phyloP scores from a whole-genome alignment of 2,113 vertebrate species.

The Myrmecobius fasciatus region DNA sequence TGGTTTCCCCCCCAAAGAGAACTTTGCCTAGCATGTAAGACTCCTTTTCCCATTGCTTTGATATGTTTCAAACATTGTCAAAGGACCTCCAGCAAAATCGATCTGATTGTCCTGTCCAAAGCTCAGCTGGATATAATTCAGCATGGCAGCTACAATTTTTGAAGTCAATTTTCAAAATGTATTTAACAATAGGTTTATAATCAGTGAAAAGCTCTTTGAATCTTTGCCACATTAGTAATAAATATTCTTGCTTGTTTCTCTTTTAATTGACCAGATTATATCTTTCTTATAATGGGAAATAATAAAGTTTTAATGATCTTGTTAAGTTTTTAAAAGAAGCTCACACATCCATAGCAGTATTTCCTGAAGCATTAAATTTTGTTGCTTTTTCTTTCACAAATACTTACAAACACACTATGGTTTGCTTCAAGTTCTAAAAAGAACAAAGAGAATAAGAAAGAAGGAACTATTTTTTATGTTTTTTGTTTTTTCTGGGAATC shows the following conservation, averaged over 20 bases:
- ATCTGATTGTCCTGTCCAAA: conserved; percentile 45
- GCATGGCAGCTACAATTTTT: conserved; percentile 38
- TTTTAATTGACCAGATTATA: conserved; percentile 21
- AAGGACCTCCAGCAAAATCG: conserved; percentile 50
- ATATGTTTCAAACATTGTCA: conserved; percentile 56
- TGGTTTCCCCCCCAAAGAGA: conserved; percentile 3
- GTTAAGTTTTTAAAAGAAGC: conserved; percentile 16
- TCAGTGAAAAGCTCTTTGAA: not conserved
- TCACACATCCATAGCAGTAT: not conserved
- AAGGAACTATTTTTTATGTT: not conserved
- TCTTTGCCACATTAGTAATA: conserved; percentile 47
- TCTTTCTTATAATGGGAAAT: conserved; percentile 28
- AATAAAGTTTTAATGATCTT: conserved; percentile 22
- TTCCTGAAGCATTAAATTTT: conserved; percentile 48
- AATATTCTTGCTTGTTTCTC: conserved; percentile 46
- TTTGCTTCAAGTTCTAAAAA: conserved; percentile 41
- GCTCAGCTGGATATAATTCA: conserved; percentile 42
- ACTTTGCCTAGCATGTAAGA: conserved; percentile 36
- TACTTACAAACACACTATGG: not conserved
- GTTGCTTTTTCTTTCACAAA: not conserved
- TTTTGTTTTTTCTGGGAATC: conserved; percentile 22
- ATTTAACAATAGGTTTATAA: conserved; percentile 49
- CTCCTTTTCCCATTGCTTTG: conserved; percentile 6
- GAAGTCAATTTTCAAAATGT: conserved; percentile 56
- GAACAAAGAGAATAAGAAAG: not conserved